Conservation (phyloP, 2,888 invertebrate genomes). For the Zygaena filipendulae region DNA sequence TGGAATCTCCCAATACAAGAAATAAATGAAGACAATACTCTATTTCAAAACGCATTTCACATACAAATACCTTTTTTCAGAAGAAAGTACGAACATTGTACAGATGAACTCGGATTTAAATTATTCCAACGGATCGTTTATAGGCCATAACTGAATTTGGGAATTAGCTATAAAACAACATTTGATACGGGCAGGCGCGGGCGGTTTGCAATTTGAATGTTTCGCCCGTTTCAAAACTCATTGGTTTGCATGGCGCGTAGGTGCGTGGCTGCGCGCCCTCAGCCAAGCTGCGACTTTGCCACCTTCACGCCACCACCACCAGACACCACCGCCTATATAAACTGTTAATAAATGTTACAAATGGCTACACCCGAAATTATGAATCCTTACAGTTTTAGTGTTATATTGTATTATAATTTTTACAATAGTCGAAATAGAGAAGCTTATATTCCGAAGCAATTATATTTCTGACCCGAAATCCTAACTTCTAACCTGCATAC, state of each 20-base stretch:
- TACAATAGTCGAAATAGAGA: too few species aligned
- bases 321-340: constrained; percentile 13
- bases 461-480: too few species aligned
- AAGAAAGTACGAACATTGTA: constrained; percentile 67
- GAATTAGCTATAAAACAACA: constrained; percentile 70
- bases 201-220: constrained; percentile 65
- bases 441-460: too few species aligned
- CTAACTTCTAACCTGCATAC: too few species aligned
- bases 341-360: neutral
- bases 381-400: too few species aligned
- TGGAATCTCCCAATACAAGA: constrained; percentile 28
- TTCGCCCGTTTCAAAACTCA: constrained; percentile 54
- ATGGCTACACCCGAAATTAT: too few species aligned
- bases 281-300: constrained; percentile 30
- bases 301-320: constrained; percentile 19
- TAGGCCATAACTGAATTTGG: constrained; percentile 70
- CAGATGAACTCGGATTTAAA: constrained; percentile 66
- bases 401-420: too few species aligned
- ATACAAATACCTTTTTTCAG: constrained; percentile 67
- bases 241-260: constrained; percentile 60
- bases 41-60: constrained; percentile 66
- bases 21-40: constrained; percentile 55
- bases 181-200: constrained; percentile 67
- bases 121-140: constrained; percentile 69
- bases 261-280: constrained; percentile 23